Conservation (phyloP, 2,113 vertebrate genomes). For the Alligator sinensis region DNA sequence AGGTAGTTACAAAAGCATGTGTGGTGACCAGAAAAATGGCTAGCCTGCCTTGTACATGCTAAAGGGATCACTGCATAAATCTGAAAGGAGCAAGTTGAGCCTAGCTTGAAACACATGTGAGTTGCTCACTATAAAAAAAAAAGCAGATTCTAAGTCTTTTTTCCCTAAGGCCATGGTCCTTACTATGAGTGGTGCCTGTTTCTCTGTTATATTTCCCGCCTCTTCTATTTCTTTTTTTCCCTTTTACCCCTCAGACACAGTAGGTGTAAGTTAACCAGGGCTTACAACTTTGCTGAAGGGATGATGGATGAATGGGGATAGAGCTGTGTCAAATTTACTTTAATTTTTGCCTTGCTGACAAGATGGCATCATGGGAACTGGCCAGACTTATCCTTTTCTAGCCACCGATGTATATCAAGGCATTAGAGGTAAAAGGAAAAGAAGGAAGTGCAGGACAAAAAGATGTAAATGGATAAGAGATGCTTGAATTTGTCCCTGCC, state of each 20-base stretch:
- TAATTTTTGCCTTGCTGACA: background rate
- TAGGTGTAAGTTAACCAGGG: background rate
- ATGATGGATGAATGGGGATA: background rate
- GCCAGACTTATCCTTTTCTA: background rate
- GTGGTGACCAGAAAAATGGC: slow-evolving; percentile 25
- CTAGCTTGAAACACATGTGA: slow-evolving; percentile 6
- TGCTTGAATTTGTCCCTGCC: background rate
- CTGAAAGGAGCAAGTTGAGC: background rate
- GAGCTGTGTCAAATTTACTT: background rate
- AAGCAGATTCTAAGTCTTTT: background rate
- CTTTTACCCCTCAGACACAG: background rate
- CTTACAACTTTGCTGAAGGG: background rate
- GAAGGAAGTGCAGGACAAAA: background rate
- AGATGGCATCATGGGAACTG: background rate
- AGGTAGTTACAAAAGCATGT: background rate
- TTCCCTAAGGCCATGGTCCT: background rate
- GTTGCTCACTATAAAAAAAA: background rate
- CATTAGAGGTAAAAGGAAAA: background rate
- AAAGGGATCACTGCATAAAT: background rate
- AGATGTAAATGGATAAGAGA: background rate
- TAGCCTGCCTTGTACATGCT: background rate
- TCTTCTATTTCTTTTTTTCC: background rate
- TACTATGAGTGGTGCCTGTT: background rate
- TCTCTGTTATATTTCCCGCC: accelerated
- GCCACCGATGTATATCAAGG: background rate